Percentiles rank a stretch among this genome's conserved stretches.
Evolutionary conservation across 2,113 vertebrate species (phyloP).

Genomic region (Thunnus thynnus): DNA sequence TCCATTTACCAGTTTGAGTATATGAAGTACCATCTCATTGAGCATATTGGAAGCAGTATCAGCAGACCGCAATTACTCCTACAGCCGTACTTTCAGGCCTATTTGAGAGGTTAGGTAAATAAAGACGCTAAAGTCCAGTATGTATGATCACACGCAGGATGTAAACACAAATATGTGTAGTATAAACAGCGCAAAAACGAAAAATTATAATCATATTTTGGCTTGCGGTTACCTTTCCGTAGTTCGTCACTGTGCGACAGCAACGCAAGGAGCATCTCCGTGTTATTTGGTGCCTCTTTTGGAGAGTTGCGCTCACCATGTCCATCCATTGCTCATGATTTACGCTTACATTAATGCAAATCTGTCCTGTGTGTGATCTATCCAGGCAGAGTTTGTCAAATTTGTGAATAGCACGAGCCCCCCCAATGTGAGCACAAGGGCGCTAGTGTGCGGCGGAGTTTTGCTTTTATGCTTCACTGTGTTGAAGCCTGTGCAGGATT

Average conservation of each 20-base stretch:
- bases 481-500: slow-evolving; percentile 64
- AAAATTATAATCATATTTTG: not conserved
- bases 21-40: no score
- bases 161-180: not conserved
- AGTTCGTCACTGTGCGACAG: slow-evolving; percentile 86
- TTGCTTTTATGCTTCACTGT: slow-evolving; percentile 29
- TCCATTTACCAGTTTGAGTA: not conserved
- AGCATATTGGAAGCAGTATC: not conserved
- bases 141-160: not conserved
- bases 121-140: not conserved
- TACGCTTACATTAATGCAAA: slow-evolving; percentile 44
- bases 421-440: not conserved
- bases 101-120: no score
- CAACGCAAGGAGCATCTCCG: slow-evolving; percentile 87
- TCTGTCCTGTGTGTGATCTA: not conserved
- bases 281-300: slow-evolving; percentile 71
- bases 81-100: not conserved
- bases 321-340: slow-evolving; percentile 82
- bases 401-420: not conserved
- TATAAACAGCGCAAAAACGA: not conserved
- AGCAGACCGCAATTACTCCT: not conserved
- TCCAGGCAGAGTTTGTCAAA: not conserved
- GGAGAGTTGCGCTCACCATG: slow-evolving; percentile 74
- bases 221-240: slow-evolving; percentile 84
- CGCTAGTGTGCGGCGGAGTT: slow-evolving; percentile 37